A percentile compares a stretch with the other conserved stretches of the same genome.
Conservation (phyloP, 2,888 invertebrate genomes). For the Tenodera sinensis region DNA sequence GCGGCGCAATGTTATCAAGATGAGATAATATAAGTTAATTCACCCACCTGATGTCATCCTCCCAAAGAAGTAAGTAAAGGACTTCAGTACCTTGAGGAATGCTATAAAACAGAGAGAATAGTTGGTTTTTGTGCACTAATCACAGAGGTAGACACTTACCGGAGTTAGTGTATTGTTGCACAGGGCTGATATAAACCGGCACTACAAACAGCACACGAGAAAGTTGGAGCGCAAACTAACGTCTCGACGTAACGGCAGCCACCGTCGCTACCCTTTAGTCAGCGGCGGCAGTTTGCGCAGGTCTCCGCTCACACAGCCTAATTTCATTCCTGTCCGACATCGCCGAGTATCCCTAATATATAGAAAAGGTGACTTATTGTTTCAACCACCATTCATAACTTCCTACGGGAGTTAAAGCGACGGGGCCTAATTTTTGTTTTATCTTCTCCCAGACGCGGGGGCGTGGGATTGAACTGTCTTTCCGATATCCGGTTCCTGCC, state of each 20-base stretch:
- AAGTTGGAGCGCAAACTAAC: background rate
- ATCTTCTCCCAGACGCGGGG: background rate
- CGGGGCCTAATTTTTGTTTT: background rate
- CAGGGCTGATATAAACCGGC: background rate
- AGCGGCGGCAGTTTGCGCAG: background rate
- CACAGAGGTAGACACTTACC: background rate
- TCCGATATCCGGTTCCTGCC: background rate
- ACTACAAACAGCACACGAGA: background rate
- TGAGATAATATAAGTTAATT: too few species aligned
- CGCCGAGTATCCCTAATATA: too few species aligned
- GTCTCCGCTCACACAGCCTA: background rate
- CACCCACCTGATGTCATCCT: too few species aligned
- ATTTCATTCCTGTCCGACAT: background rate
- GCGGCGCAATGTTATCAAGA: too few species aligned
- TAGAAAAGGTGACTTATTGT: background rate
- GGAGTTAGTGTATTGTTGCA: background rate
- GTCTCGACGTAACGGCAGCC: background rate
- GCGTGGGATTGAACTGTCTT: too few species aligned
- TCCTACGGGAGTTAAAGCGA: background rate
- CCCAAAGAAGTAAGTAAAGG: too few species aligned
- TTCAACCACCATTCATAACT: background rate
- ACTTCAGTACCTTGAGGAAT: too few species aligned
- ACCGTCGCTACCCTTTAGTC: background rate
- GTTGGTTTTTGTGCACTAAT: background rate
- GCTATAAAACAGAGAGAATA: background rate